phyloP scores from a whole-genome alignment of 2,113 vertebrate species.

The Chaetodon trifascialis region DNA sequence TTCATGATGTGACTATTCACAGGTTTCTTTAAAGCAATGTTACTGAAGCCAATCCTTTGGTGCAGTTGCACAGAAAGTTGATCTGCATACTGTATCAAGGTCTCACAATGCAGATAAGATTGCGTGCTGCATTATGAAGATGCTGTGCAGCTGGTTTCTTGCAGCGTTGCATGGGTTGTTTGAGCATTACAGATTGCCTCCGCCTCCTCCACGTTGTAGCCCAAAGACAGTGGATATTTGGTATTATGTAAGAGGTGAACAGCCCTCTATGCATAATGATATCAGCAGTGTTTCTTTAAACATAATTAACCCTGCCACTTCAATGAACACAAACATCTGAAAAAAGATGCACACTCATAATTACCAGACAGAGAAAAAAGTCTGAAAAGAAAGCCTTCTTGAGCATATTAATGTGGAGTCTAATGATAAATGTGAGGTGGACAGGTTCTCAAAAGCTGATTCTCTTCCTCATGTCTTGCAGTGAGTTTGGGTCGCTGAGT shows the following conservation, averaged over 20 bases:
- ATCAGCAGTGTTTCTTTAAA: slow-evolving; percentile 38
- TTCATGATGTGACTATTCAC: background rate
- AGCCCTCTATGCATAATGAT: slow-evolving; percentile 37
- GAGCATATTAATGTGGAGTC: background rate
- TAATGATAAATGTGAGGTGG: background rate
- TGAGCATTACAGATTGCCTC: slow-evolving; percentile 39
- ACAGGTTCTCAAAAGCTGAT: background rate
- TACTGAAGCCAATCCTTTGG: background rate
- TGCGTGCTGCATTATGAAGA: background rate
- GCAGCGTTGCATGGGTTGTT: slow-evolving; percentile 11
- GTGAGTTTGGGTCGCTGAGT: slow-evolving; percentile 1
- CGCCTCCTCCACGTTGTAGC: slow-evolving; percentile 41
- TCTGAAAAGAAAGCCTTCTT: background rate
- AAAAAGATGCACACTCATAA: background rate
- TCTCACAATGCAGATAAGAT: background rate
- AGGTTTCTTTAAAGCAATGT: background rate
- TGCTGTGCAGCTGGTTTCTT: slow-evolving; percentile 31
- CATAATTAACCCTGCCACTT: slow-evolving; percentile 18
- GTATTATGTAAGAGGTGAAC: slow-evolving; percentile 54
- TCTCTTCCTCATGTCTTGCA: slow-evolving; percentile 4
- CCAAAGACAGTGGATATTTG: slow-evolving; percentile 51
- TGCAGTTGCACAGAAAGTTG: background rate
- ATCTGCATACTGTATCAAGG: background rate
- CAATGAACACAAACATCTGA: slow-evolving; percentile 8
- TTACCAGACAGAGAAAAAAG: background rate